Percentiles rank a stretch among this genome's conserved stretches.
Evolutionary conservation across 2,113 vertebrate species (phyloP).

Genomic region (Harpagus bidentatus): DNA sequence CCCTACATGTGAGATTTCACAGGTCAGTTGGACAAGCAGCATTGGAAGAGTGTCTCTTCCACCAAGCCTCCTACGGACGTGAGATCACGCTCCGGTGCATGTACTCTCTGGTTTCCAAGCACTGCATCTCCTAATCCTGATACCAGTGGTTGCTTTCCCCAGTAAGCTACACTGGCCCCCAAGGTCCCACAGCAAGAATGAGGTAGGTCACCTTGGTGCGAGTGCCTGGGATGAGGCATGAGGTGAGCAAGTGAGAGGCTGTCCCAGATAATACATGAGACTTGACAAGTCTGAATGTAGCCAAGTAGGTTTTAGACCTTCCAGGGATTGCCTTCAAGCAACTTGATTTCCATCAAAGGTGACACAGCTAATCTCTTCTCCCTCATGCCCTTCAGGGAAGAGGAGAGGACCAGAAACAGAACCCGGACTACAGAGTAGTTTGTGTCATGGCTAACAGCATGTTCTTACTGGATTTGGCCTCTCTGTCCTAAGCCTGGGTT

Average conservation of each 20-base stretch:
- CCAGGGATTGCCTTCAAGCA: not conserved
- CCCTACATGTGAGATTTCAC: not conserved
- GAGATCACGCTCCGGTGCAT: not conserved
- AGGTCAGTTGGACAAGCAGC: not conserved
- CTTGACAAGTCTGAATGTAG: slow-evolving; percentile 15
- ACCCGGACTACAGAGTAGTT: not conserved
- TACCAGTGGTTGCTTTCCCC: not conserved
- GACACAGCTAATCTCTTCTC: slow-evolving; percentile 2
- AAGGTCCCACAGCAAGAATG: not conserved
- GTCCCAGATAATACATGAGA: not conserved
- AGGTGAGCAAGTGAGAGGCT: not conserved
- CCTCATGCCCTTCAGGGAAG: not conserved
- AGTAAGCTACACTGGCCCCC: not conserved
- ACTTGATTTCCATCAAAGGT: slow-evolving; percentile 1
- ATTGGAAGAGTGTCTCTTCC: not conserved
- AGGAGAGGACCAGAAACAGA: not conserved
- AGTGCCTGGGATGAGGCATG: not conserved
- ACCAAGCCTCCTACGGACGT: not conserved
- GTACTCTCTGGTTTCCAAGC: not conserved
- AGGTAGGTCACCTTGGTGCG: not conserved
- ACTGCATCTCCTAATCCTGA: not conserved
- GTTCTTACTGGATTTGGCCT: not conserved
- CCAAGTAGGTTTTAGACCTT: slow-evolving; percentile 15
- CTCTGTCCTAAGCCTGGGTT: not conserved
- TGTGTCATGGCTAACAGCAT: not conserved